Conservation (phyloP, 2,888 invertebrate species). For the Cheiracanthium punctorium region DNA sequence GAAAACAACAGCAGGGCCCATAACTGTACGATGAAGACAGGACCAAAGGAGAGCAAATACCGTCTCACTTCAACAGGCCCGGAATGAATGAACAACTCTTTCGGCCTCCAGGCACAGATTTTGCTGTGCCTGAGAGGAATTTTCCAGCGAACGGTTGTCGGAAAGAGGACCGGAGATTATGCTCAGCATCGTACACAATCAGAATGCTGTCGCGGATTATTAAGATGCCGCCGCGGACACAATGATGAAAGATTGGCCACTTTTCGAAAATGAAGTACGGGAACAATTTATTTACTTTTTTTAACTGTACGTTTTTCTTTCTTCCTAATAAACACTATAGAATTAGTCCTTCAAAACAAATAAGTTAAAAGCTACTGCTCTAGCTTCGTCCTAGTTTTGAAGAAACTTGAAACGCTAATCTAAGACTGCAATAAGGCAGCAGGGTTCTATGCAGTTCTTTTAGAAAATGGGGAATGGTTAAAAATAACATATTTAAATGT, state of each 20-base stretch:
- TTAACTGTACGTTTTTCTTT: too few species aligned
- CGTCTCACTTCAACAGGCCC: conserved; percentile 47
- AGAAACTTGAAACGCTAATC: too few species aligned
- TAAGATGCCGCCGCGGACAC: neutral
- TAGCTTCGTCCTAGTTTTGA: too few species aligned
- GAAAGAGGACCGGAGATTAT: neutral
- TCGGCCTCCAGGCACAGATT: neutral
- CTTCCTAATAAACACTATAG: too few species aligned
- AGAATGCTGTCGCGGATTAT: neutral
- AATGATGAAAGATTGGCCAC: neutral
- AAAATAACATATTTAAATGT: too few species aligned
- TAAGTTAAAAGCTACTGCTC: too few species aligned
- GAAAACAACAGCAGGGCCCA: conserved; percentile 12
- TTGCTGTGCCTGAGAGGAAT: neutral
- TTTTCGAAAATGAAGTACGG: neutral
- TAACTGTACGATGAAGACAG: conserved; percentile 34
- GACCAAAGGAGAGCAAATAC: conserved; percentile 32
- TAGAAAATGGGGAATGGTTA: too few species aligned
- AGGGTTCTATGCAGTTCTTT: too few species aligned
- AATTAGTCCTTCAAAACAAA: too few species aligned
- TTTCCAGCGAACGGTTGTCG: neutral
- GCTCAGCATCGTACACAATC: neutral
- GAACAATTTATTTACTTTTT: neutral
- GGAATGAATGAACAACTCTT: conserved; percentile 29
- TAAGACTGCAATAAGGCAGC: too few species aligned